Evolutionary conservation across 2,113 vertebrate species (phyloP).

Genomic region (Oncorhynchus gorbuscha): DNA sequence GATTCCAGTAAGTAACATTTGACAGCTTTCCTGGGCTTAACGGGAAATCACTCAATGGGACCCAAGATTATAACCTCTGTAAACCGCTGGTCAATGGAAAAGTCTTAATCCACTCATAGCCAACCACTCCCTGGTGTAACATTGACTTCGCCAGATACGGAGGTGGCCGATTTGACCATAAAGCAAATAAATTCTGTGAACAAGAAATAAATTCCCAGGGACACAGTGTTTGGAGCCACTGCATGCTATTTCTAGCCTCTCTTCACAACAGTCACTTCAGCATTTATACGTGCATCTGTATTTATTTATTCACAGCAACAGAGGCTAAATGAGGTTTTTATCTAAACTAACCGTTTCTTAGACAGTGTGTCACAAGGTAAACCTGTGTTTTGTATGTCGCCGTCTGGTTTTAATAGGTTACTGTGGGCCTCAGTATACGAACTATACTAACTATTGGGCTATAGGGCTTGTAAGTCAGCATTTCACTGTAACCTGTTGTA

Average conservation of each 20-base stretch:
- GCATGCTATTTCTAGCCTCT: slow-evolving; percentile 26
- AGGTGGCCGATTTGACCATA: slow-evolving; percentile 70
- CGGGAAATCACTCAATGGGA: slow-evolving; percentile 73
- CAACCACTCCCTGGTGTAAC: slow-evolving; percentile 59
- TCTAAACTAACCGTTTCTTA: slow-evolving; percentile 6
- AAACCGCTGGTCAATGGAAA: slow-evolving; percentile 74
- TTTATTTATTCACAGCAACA: slow-evolving; percentile 1
- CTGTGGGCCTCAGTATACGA: neutral
- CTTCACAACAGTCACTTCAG: slow-evolving; percentile 44
- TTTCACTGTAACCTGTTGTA: too few species aligned
- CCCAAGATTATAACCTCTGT: slow-evolving; percentile 72
- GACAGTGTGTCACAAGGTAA: neutral
- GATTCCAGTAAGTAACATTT: slow-evolving; percentile 71
- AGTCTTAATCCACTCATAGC: slow-evolving; percentile 63
- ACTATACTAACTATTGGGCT: too few species aligned
- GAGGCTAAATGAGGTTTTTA: neutral
- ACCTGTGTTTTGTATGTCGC: neutral
- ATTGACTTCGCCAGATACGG: slow-evolving; percentile 58
- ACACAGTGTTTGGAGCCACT: slow-evolving; percentile 43
- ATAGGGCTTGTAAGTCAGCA: too few species aligned
- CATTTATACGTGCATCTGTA: slow-evolving; percentile 11
- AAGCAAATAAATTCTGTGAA: slow-evolving; percentile 70
- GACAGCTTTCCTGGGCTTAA: slow-evolving; percentile 69
- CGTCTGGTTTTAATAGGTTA: neutral
- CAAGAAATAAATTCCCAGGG: slow-evolving; percentile 60